Evolutionary conservation across 2,888 invertebrate genomes (phyloP), one percentile per base, ranked within the genome.

Genomic region (Epistrophella euchroma): DNA sequence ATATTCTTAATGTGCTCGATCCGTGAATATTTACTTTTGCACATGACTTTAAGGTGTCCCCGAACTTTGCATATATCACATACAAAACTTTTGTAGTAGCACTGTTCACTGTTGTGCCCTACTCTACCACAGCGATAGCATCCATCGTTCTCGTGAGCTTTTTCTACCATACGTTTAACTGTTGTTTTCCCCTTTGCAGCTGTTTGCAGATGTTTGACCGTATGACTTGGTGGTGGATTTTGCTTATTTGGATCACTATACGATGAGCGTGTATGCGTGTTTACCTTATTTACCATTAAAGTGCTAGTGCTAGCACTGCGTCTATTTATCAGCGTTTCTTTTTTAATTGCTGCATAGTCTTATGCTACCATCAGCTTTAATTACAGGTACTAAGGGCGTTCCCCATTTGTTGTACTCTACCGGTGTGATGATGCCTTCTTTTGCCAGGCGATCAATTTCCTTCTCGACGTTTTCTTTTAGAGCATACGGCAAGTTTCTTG

Each of bases 401-500:
- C 66, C 50, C 50, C 22, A 68, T 68, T 66, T 66, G 11, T 37
- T 40, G 25, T 68, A 52, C 2, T 52, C 52, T 5, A 68, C 52
- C 22, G 52, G 68, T 10, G 68, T 55, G 40, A 70, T 52, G 25
- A 68, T 68, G 25, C 22, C 68, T 52, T 68, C 68, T 15, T 6
- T 50, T 15, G 50, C 19, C 22, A 66, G 50, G 50, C 50, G 66
- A 50, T 66, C 47, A 19, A 37, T 17, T 45, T 45, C 45, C 17
- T 45, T 45, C 17, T 45, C 45, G 7, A 45, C 45, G 17, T 45
- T 17, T 17, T 45, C 45, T 45, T n/a, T 45, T 10, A 45, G 17
- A 17, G 45, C 45, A 17, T 45, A 45, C 17, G 45, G 45, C 45
- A 45, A n/a, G 17, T 45, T 45, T 7, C 45, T 45, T 45, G 17